phyloP scores from a whole-genome alignment of 1,140 invertebrate genomes.

The silkworm (Bombyx mori) region DNA sequence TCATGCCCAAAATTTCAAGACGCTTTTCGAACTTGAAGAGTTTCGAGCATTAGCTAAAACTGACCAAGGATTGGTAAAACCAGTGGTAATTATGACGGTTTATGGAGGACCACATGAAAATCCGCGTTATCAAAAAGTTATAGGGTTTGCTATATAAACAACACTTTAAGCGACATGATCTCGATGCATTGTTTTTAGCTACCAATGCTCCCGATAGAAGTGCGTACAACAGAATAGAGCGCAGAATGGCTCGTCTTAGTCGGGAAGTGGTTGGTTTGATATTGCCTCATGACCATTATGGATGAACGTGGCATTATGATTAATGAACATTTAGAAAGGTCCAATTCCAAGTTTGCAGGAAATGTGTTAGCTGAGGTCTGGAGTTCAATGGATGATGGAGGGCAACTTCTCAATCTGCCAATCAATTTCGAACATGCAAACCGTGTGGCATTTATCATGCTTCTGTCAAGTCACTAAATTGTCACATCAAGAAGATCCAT shows the following conservation, averaged over 20 bases:
- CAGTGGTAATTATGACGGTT: too few species aligned
- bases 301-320: constrained; percentile 42
- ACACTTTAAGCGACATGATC: constrained; percentile 26
- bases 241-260: constrained; percentile 32
- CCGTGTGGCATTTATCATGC: constrained; percentile 4
- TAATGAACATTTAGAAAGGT: constrained; percentile 36
- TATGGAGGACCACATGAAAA: constrained; percentile 26
- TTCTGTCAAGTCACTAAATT: constrained; percentile 5
- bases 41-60: constrained; percentile 19
- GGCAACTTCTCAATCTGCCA: constrained; percentile 23
- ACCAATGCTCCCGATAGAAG: too few species aligned
- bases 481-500: constrained; percentile 21
- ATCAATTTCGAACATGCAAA: constrained; percentile 11
- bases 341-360: constrained; percentile 29
- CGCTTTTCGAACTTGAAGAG: constrained; percentile 21
- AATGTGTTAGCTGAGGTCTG: constrained; percentile 28
- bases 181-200: too few species aligned
- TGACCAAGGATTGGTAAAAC: too few species aligned
- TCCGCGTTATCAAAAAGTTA: constrained; percentile 31
- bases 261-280: constrained; percentile 22
- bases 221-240: too few species aligned
- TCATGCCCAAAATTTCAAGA: constrained; percentile 29
- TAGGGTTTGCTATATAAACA: constrained; percentile 22
- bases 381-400: constrained; percentile 26
- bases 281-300: constrained; percentile 39